These are phyloP conservation scores for Myotis myotis DNA, from an alignment of 2,797 vertebrate genomes.

Conservation along the genomic window DNA sequence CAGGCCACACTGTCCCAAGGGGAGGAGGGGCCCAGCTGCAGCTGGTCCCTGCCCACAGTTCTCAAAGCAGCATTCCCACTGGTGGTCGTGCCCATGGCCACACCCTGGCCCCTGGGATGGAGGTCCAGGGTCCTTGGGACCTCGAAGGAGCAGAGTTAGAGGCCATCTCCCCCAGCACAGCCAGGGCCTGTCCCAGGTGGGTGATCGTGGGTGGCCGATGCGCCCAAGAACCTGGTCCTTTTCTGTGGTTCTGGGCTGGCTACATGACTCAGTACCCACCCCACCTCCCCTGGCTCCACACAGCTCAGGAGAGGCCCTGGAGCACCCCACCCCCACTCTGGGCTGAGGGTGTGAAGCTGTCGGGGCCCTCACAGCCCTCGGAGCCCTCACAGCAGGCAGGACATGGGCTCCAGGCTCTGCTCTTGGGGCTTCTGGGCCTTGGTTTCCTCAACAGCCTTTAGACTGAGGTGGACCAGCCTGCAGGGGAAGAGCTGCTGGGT, in stretches of 20 bases:
- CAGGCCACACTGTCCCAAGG: not conserved
- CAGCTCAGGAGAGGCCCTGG: not conserved
- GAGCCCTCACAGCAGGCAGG: not conserved
- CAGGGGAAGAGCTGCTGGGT: not conserved
- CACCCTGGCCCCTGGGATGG: not conserved
- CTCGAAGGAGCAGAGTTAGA: not conserved
- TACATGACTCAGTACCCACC: not conserved
- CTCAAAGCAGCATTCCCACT: too few relatives aligned
- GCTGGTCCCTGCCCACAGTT: not conserved
- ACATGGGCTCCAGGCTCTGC: not conserved
- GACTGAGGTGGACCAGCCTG: not conserved
- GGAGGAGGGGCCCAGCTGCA: not conserved
- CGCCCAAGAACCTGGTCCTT: not conserved
- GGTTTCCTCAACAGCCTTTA: not conserved
- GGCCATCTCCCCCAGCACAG: not conserved
- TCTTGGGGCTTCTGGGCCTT: not conserved
- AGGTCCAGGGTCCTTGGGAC: not conserved
- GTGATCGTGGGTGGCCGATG: not conserved
- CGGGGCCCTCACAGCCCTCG: not conserved
- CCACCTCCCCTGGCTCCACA: not conserved
- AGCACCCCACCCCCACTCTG: not conserved
- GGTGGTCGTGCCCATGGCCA: not conserved
- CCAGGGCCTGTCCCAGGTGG: not conserved
- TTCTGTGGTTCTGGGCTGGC: not conserved
- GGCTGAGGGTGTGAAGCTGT: not conserved